These are phyloP conservation scores for Nymphicus hollandicus DNA, from an alignment of 2,113 vertebrate genomes.

Conservation along the genomic window DNA sequence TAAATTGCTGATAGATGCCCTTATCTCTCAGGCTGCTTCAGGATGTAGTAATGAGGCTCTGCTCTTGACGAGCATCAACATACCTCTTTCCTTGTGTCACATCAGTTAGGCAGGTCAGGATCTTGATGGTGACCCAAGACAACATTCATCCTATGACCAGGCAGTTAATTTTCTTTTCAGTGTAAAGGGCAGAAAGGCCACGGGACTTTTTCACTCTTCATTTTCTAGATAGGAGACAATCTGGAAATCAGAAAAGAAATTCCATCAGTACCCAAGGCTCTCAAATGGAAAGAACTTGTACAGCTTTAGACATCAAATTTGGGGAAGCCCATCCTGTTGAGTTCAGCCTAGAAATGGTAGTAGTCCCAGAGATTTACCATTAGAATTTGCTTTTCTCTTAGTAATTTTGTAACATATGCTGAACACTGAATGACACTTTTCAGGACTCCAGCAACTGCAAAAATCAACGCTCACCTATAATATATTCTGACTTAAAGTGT, in stretches of 20 bases:
- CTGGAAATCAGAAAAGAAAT: background rate
- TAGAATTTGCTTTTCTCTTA: background rate
- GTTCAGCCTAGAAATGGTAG: background rate
- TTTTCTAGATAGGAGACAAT: background rate
- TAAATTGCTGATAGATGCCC: background rate
- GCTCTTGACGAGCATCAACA: background rate
- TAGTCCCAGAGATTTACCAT: background rate
- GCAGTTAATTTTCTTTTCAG: background rate
- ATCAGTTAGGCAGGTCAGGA: background rate
- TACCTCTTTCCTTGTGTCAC: background rate
- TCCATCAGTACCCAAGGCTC: background rate
- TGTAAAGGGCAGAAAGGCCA: background rate
- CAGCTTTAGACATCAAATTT: background rate
- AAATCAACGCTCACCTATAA: constrained; percentile 74
- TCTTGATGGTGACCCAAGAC: constrained; percentile 37
- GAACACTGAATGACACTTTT: constrained; percentile 36
- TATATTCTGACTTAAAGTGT: constrained; percentile 81
- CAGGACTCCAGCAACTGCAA: constrained; percentile 41
- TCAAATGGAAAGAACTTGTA: background rate
- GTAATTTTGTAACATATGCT: constrained; percentile 23
- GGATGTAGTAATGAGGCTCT: background rate
- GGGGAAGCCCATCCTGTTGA: background rate
- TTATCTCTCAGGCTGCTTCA: background rate
- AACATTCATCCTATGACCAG: background rate
- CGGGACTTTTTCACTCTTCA: background rate